Base-by-base conservation (phyloP, 2,888 invertebrate species). In the Biston stratarius region DNA sequence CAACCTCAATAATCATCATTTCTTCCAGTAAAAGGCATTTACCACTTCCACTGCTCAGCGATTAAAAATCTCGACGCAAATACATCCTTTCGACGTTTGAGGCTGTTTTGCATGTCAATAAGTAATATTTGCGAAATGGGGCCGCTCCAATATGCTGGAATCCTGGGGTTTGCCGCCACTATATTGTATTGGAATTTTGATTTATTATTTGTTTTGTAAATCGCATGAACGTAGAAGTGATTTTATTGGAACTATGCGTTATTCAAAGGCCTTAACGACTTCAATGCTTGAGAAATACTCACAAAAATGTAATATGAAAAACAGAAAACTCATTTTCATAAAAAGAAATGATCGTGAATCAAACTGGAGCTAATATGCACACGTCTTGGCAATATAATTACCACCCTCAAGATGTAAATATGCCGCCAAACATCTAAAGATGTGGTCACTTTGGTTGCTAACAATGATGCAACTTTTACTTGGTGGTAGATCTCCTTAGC, bases 31-130 rank as follows among this genome's bases (percentile, higher is more conserved):
- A 24, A 9, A 40, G 15, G 48, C 48, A 58, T 9, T 49, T 49
- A 38, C 56, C 44, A 59, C 40, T 59, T 34, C 38, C 34, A 56
- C 42, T 24, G 15, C 45, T 52, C 10, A 36, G 7, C 56, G 60
- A 61, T 61, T 65, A 56, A 65, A 61, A 60, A 47, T 42, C 61
- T 49, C n/a, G 5, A 12, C 40, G 42, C 48, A 56, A 60, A 61
- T 60, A n/a, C 48, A 40, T 56, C 67, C 65, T 66, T 74, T 68
- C 62, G 70, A 61, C 65, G 61, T 62, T 66, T 62, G 55, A 67
- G 38, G 61, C 70, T 67, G 69, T 64, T 74, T 71, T 73, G 71
- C 70, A 73, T 73, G 57, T 66, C 71, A 70, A 74, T 73, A 74
- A 67, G 69, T 67, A 69, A 72, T 74, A 74, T 74, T 73, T 69